These are phyloP conservation scores for Hemicordylus capensis DNA, from an alignment of 2,113 vertebrate genomes.

Conservation along the genomic window DNA sequence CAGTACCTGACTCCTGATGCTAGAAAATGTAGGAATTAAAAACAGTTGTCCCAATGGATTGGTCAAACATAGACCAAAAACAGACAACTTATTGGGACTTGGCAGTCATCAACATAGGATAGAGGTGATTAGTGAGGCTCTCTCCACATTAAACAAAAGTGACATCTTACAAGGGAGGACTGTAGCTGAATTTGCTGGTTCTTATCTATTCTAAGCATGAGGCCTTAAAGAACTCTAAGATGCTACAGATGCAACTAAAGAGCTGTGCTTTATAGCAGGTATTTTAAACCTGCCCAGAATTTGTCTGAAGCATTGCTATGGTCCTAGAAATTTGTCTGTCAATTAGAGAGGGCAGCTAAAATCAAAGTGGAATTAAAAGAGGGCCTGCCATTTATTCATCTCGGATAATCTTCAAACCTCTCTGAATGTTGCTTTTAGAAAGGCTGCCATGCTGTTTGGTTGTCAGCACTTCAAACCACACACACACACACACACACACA, in stretches of 20 bases:
- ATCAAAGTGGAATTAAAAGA: not conserved
- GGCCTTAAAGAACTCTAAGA: not conserved
- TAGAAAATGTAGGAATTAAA: not conserved
- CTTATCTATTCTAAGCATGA: not conserved
- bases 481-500: no score
- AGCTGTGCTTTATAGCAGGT: not conserved
- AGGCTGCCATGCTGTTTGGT: not conserved
- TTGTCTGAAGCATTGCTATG: not conserved
- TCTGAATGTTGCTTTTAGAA: not conserved
- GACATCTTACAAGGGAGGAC: not conserved
- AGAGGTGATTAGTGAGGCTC: not conserved
- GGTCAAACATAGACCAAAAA: not conserved
- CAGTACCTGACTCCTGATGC: no score
- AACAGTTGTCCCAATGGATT: not conserved
- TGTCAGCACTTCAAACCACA: not conserved
- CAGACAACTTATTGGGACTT: constrained; percentile 22
- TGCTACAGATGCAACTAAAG: not conserved
- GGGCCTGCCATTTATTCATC: not conserved
- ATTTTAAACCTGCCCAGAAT: not conserved
- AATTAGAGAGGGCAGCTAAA: not conserved
- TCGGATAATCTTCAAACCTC: not conserved
- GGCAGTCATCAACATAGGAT: not conserved
- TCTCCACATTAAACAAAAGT: not conserved
- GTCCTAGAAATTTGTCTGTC: not conserved
- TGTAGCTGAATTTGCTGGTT: not conserved